Percentiles rank a stretch among this genome's conserved stretches.
Conservation (phyloP, 2,888 invertebrate species). For the Odontocerum albicorne region DNA sequence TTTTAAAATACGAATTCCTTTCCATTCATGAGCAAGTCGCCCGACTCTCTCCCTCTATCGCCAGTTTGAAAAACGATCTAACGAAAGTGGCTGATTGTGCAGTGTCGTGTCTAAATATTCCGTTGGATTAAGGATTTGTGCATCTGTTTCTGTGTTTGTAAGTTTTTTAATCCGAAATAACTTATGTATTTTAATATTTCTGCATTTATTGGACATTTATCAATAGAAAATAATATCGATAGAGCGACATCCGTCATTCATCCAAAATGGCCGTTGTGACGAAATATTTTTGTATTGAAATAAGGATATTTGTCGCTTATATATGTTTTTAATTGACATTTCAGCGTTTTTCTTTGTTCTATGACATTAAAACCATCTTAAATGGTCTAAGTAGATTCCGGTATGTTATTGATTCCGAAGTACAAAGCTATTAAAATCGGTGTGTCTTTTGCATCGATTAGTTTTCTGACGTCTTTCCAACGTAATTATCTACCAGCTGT, state of each 20-base stretch:
- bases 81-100: constrained; percentile 39
- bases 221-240: constrained; percentile 8
- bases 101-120: constrained; percentile 39
- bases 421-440: too few species aligned
- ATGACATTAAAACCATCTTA: too few species aligned
- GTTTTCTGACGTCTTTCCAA: constrained; percentile 30
- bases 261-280: constrained; percentile 35
- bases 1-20: too few species aligned
- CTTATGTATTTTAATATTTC: background rate
- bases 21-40: constrained; percentile 10
- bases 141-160: constrained; percentile 17
- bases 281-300: constrained; percentile 30
- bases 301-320: too few species aligned
- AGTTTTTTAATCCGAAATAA: constrained; percentile 3
- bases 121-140: constrained; percentile 20
- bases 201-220: background rate
- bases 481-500: constrained; percentile 26
- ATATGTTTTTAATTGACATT: too few species aligned
- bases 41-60: constrained; percentile 22
- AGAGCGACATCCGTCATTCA: constrained; percentile 31
- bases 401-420: too few species aligned
- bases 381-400: too few species aligned
- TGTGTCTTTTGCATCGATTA: constrained; percentile 15
- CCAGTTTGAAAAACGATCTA: constrained; percentile 33
- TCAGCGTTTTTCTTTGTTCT: too few species aligned